Conservation (phyloP, 2,888 invertebrate genomes). For the Brenthis hecate region DNA sequence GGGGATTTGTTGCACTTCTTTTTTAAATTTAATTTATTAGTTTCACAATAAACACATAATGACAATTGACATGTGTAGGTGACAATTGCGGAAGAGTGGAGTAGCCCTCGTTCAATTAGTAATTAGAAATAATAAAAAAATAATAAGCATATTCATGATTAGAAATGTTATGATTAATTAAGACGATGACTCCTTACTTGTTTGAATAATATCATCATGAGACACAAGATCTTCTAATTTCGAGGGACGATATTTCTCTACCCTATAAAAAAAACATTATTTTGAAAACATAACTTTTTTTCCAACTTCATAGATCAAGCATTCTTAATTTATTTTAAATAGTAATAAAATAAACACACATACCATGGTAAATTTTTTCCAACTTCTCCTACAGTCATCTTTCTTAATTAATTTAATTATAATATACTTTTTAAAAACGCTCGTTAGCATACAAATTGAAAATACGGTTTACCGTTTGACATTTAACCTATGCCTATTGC, state of each 20-base stretch:
- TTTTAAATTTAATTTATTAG: too few relatives aligned
- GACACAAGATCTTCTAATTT: slow-evolving; percentile 96
- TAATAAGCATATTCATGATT: background rate
- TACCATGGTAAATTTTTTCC: slow-evolving; percentile 84
- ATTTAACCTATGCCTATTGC: too few relatives aligned
- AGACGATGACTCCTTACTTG: slow-evolving; percentile 85
- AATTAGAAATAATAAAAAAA: too few relatives aligned
- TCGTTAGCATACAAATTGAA: background rate
- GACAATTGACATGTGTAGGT: too few relatives aligned
- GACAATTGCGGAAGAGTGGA: too few relatives aligned
- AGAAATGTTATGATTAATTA: background rate
- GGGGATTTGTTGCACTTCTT: too few relatives aligned
- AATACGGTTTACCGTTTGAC: too few relatives aligned
- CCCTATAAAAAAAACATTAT: slow-evolving; percentile 83
- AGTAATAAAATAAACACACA: slow-evolving; percentile 41
- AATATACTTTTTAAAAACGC: background rate
- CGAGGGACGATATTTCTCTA: slow-evolving; percentile 98
- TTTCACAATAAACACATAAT: too few relatives aligned
- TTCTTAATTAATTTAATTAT: slow-evolving; percentile 9
- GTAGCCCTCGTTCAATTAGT: too few relatives aligned
- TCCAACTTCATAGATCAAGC: background rate
- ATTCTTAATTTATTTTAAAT: slow-evolving; percentile 19
- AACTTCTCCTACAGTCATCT: slow-evolving; percentile 68
- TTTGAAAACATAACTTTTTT: background rate
- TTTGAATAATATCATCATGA: slow-evolving; percentile 97